phyloP scores from a whole-genome alignment of 2,888 invertebrate genomes.

The Myathropa florea region DNA sequence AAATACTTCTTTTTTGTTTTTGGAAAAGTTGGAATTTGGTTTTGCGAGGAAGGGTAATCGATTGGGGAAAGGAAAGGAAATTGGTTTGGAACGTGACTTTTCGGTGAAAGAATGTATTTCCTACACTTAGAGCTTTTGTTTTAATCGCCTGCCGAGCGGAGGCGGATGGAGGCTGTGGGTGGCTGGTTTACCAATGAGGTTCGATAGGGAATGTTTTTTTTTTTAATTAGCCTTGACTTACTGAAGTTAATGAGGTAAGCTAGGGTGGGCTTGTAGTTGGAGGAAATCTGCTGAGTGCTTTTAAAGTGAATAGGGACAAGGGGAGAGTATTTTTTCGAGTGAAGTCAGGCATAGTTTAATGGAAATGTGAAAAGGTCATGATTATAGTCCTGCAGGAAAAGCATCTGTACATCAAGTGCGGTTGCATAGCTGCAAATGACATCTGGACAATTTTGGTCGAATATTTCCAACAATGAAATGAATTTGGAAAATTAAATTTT shows the following conservation, averaged over 20 bases:
- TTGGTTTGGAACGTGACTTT: not conserved
- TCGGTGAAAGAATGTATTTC: not conserved
- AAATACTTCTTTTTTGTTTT: not conserved
- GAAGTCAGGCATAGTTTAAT: no score
- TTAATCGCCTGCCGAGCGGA: not conserved
- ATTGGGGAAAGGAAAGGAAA: not conserved
- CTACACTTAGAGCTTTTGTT: not conserved
- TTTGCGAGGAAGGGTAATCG: not conserved
- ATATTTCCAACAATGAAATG: no score
- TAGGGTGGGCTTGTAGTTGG: not conserved
- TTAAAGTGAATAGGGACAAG: no score
- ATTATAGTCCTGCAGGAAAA: no score
- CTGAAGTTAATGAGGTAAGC: not conserved
- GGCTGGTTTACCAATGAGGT: not conserved
- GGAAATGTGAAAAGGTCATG: no score
- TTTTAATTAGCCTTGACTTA: not conserved
- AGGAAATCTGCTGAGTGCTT: not conserved
- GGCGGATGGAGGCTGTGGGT: not conserved
- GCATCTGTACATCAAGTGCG: no score
- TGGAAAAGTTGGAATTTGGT: not conserved
- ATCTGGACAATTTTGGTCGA: no score
- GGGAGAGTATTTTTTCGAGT: no score
- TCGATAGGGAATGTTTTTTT: not conserved
- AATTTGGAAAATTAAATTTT: no score
- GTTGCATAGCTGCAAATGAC: no score